A percentile compares a stretch with the other conserved stretches of the same genome.
phyloP scores from a whole-genome alignment of 2,797 vertebrate genomes.

The Tenualosa ilisha region DNA sequence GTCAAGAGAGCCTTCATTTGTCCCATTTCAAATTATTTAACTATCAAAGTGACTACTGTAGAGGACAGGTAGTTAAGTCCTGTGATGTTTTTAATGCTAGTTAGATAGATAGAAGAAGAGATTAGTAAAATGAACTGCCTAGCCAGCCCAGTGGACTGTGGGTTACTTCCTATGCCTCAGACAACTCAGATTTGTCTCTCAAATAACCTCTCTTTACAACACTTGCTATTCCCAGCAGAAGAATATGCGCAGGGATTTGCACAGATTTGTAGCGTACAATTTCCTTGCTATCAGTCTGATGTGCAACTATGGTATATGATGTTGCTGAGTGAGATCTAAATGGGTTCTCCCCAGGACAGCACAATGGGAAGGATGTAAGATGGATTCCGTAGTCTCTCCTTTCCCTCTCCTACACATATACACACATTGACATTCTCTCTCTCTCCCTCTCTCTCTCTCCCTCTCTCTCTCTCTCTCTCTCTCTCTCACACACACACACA shows the following conservation, averaged over 20 bases:
- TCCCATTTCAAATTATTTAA: too few species aligned
- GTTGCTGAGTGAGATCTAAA: neutral
- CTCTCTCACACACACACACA: conserved; percentile 26
- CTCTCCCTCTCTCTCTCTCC: conserved; percentile 10
- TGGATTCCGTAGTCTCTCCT: conserved; percentile 36
- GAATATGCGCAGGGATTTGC: neutral
- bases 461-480: conserved; percentile 40
- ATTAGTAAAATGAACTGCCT: neutral
- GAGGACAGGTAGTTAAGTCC: neutral
- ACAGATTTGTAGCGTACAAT: neutral
- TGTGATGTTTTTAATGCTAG: neutral
- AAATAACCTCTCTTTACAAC: neutral
- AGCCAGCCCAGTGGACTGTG: neutral
- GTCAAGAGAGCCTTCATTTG: too few species aligned
- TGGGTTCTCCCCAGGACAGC: neutral
- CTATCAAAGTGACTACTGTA: neutral
- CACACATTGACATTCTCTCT: conserved; percentile 39
- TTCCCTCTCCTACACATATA: conserved; percentile 5
- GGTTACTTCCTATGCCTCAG: neutral
- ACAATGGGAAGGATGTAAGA: conserved; percentile 30
- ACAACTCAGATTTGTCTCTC: neutral
- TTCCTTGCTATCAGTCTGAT: neutral
- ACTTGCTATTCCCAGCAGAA: neutral
- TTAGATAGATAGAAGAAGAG: neutral
- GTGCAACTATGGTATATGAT: neutral